Conservation (phyloP, 2,113 vertebrate genomes). For the Aegithalos caudatus region DNA sequence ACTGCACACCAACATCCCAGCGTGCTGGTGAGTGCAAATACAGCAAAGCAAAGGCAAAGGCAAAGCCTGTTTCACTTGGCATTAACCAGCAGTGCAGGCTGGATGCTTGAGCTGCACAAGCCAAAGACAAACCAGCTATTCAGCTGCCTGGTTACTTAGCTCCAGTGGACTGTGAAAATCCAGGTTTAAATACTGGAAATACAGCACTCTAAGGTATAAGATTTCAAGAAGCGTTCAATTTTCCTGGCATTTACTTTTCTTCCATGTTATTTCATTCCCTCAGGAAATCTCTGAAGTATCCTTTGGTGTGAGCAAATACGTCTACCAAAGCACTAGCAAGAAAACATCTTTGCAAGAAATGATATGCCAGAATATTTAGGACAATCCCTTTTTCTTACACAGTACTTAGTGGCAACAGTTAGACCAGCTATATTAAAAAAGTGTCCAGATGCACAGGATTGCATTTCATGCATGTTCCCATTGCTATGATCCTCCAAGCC, state of each 20-base stretch:
- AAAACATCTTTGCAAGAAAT: not conserved
- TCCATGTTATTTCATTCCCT: not conserved
- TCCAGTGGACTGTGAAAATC: not conserved
- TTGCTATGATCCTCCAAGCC: not conserved
- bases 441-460: not conserved
- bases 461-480: not conserved
- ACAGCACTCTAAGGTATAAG: not conserved
- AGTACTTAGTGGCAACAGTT: not conserved
- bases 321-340: not conserved
- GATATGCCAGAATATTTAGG: not conserved
- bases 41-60: not conserved
- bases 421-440: not conserved
- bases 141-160: not conserved
- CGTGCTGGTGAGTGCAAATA: not conserved
- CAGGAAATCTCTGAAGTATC: not conserved
- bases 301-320: not conserved
- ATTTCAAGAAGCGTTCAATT: slow-evolving; percentile 20
- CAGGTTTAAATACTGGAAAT: not conserved
- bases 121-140: slow-evolving; percentile 21
- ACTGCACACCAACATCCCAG: not conserved
- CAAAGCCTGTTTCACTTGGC: slow-evolving; percentile 39
- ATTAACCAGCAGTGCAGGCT: not conserved
- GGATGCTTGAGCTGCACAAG: not conserved
- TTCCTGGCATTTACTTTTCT: not conserved
- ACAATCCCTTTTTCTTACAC: not conserved